phyloP scores from a whole-genome alignment of 2,888 invertebrate species.

The Philereme vetulata region DNA sequence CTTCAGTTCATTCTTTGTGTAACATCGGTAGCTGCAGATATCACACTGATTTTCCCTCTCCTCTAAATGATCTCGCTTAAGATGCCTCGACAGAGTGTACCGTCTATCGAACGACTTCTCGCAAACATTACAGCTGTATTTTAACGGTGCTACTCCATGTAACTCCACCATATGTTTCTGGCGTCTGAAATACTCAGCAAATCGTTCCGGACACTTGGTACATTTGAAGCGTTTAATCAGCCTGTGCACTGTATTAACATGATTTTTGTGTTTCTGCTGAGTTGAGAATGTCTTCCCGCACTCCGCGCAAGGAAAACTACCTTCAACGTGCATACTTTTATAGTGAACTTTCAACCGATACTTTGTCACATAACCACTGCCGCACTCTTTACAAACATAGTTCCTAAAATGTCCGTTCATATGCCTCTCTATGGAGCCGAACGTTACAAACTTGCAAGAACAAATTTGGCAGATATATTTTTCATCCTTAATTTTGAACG shows the following conservation, averaged over 20 bases:
- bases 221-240: conserved; percentile 55
- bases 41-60: conserved; percentile 19
- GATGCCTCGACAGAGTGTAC: conserved; percentile 61
- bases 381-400: conserved; percentile 70
- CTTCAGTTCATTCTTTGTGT: conserved; percentile 51
- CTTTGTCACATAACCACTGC: conserved; percentile 67
- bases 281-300: conserved; percentile 64
- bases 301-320: conserved; percentile 56
- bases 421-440: conserved; percentile 68
- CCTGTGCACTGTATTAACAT: conserved; percentile 14
- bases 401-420: conserved; percentile 74
- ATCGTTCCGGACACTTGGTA: conserved; percentile 62
- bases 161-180: conserved; percentile 66
- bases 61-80: conserved; percentile 62
- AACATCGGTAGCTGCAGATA: conserved; percentile 15
- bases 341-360: conserved; percentile 63
- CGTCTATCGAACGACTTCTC: conserved; percentile 53
- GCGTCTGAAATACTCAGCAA: conserved; percentile 63
- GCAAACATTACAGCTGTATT: conserved; percentile 68
- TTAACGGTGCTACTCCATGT: conserved; percentile 59
- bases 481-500: conserved; percentile 57
- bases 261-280: conserved; percentile 58
- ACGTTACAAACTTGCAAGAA: conserved; percentile 65
- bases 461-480: conserved; percentile 64
- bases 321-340: conserved; percentile 60